phyloP scores from a whole-genome alignment of 2,113 vertebrate species.

The Pimephales promelas region DNA sequence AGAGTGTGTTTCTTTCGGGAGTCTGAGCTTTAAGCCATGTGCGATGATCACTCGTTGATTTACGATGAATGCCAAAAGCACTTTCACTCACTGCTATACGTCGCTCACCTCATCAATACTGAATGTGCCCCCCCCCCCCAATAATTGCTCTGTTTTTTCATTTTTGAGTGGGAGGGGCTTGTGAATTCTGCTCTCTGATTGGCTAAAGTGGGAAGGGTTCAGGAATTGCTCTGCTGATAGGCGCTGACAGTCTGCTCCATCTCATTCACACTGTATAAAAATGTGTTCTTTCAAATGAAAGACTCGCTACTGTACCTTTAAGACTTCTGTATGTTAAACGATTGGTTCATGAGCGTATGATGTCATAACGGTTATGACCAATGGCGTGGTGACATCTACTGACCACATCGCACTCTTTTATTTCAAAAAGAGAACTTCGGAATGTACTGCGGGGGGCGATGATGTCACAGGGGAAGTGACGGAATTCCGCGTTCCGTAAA shows the following conservation, averaged over 20 bases:
- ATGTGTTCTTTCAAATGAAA: not conserved
- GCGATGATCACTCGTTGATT: constrained; percentile 61
- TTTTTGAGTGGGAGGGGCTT: not conserved
- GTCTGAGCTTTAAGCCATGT: constrained; percentile 75
- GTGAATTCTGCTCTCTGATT: constrained; percentile 47
- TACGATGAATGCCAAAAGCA: constrained; percentile 64
- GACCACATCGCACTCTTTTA: not conserved
- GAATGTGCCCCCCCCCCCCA: constrained; percentile 3
- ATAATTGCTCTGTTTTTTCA: constrained; percentile 2
- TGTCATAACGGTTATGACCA: not conserved
- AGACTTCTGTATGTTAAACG: not conserved
- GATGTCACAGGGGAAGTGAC: not conserved
- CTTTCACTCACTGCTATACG: constrained; percentile 53
- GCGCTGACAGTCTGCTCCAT: constrained; percentile 21
- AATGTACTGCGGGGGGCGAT: not conserved
- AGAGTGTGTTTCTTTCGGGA: constrained; percentile 55
- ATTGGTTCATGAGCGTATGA: not conserved
- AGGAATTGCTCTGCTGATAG: constrained; percentile 12
- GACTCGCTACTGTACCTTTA: constrained; percentile 31
- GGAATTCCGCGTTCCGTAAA: not conserved
- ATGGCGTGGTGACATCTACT: not conserved
- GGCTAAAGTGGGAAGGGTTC: constrained; percentile 3
- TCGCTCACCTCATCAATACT: constrained; percentile 42
- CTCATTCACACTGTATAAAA: not conserved
- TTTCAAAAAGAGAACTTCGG: not conserved